Evolutionary conservation across 2,113 vertebrate genomes (phyloP).

Genomic region (Pteronura brasiliensis): DNA sequence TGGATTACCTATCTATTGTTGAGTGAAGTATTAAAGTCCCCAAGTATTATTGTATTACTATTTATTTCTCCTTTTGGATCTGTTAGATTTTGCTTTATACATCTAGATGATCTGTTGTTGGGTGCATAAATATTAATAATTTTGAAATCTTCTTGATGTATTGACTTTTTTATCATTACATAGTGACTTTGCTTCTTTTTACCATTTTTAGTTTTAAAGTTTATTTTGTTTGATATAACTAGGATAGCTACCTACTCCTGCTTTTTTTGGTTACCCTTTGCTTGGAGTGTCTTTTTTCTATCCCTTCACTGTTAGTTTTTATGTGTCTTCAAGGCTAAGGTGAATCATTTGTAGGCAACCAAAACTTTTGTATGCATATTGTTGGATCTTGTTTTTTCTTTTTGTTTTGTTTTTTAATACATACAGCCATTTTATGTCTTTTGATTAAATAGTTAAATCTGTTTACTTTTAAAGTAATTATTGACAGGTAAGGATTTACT

Average conservation of each 20-base stretch:
- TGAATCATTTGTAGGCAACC: background rate
- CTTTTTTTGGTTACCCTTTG: background rate
- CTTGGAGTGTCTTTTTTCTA: background rate
- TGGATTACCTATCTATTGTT: background rate
- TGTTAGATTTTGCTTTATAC: background rate
- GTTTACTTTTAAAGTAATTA: background rate
- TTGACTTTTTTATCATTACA: background rate
- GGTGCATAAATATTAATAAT: background rate
- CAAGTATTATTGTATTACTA: background rate
- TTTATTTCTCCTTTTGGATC: background rate
- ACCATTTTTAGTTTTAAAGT: background rate
- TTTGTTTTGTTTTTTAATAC: background rate
- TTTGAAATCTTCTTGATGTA: background rate
- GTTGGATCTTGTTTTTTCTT: background rate
- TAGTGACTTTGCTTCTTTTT: background rate
- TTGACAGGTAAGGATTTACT: background rate
- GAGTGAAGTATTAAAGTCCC: background rate
- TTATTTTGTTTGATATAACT: background rate
- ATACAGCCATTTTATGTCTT: background rate
- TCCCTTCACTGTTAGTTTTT: background rate
- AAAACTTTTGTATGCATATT: background rate
- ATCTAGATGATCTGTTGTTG: background rate
- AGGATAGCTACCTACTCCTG: background rate
- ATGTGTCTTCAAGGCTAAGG: background rate
- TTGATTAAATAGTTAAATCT: background rate